Percentiles rank a stretch among this genome's conserved stretches.
These are phyloP conservation scores for Pangasianodon gigas DNA, from an alignment of 2,113 vertebrate species.

Conservation along the genomic window DNA sequence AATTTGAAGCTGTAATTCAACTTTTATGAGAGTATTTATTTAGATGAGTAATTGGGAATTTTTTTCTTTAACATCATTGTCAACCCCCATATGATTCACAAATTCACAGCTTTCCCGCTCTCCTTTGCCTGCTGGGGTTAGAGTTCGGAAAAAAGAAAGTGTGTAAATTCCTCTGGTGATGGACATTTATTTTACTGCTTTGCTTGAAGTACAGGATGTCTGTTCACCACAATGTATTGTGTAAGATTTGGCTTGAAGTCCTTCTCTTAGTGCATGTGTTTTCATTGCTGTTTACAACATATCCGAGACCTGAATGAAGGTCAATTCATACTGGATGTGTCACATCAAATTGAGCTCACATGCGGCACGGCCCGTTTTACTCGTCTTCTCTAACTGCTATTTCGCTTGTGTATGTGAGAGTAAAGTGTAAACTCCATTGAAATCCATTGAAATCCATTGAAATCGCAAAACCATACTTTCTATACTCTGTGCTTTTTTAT, in stretches of 20 bases:
- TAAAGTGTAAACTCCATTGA: neutral
- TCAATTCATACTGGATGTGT: neutral
- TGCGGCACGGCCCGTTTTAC: neutral
- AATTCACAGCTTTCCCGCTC: neutral
- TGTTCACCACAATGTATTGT: conserved; percentile 27
- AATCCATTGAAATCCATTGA: no score
- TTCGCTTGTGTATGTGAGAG: neutral
- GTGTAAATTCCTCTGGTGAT: conserved; percentile 5
- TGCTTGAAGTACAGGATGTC: conserved; percentile 11
- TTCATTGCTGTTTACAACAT: neutral
- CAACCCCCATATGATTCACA: neutral
- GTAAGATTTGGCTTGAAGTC: conserved; percentile 21
- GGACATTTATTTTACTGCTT: conserved; percentile 30
- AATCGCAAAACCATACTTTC: neutral
- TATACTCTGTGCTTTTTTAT: neutral
- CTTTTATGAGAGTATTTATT: neutral
- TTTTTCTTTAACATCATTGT: neutral
- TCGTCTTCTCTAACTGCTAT: neutral
- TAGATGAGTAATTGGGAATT: neutral
- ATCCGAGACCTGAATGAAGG: neutral
- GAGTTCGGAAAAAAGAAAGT: neutral
- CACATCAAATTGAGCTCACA: neutral
- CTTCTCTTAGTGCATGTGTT: conserved; percentile 4
- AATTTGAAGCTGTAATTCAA: neutral
- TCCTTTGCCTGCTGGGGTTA: neutral